Conservation (phyloP, 2,888 invertebrate species). For the Erebia aethiops region DNA sequence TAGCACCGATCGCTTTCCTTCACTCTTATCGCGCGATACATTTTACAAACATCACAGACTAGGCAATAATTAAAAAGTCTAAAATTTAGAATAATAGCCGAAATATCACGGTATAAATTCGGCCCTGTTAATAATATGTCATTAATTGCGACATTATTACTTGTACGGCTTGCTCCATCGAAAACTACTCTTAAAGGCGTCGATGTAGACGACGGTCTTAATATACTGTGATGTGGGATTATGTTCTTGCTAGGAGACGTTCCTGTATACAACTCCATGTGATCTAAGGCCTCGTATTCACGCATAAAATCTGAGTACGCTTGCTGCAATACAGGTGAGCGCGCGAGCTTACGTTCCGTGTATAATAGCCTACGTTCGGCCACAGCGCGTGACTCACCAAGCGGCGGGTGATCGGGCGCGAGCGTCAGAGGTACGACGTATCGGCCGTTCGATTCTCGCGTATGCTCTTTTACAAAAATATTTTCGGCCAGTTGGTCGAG, state of each 20-base stretch:
- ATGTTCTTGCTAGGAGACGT: not conserved
- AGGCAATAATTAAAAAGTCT: too few species aligned
- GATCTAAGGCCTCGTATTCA: not conserved
- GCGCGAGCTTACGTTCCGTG: not conserved
- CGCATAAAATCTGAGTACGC: not conserved
- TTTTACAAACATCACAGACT: too few species aligned
- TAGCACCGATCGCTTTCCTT: not conserved
- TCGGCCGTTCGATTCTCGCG: constrained; percentile 1
- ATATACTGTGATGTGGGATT: not conserved
- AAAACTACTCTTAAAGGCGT: not conserved
- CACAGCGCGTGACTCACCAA: not conserved
- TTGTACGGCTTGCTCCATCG: too few species aligned
- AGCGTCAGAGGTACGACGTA: not conserved
- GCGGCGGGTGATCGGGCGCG: not conserved
- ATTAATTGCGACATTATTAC: too few species aligned
- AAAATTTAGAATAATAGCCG: too few species aligned
- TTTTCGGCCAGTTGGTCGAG: not conserved
- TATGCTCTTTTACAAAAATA: not conserved
- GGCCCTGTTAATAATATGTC: too few species aligned
- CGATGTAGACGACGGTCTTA: not conserved
- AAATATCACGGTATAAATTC: too few species aligned
- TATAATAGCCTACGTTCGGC: too few species aligned
- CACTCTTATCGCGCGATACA: too few species aligned
- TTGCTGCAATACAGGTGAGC: not conserved
- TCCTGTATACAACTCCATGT: not conserved